Base-by-base conservation (phyloP, 2,888 invertebrate genomes). In the Macrophya annulata region DNA sequence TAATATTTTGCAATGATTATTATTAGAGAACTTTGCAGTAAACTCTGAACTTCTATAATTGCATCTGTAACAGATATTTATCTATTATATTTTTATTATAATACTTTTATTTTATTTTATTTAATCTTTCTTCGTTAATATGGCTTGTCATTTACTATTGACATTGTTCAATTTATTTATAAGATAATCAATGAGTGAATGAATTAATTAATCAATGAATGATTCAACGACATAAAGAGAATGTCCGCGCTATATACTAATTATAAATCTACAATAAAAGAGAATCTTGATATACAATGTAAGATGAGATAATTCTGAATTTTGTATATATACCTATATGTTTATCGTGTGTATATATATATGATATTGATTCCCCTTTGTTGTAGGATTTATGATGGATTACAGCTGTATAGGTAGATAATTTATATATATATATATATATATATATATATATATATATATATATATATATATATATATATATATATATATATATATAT, bases 141-240 rank as follows among this genome's bases (percentile, higher is more conserved):
- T 65, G 81, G 82, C 82, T 45, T 65, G 62, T 65, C 82, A 48
- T 79, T 74, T 77, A 77, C 51, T 81, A 81, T 40, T 59, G 48
- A 55, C 59, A 81, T 51, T 77, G 48, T 48, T 51, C 51, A 40
- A 21, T 40, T 74, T 15, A 40, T 74, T n/a, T 55, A 55, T 55
- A 55, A 21, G 43, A 74, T 40, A 74, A 43, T 40, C 43, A 43
- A 45, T 74, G 45, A 74, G 15, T 37, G 15, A 68, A 37, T 37
- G 15, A 68, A 43, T 40, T n/a, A 43, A 45, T 45, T 17, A 74
- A 10, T 37, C 12, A 68, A 37, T 37, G 10, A 68, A 72, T 72
- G 43, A 55, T 81, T 81, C 10, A 12, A 55, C 81, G 59, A 55
- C 59, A 59, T 62, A 59, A 40, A 82, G 25, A 82, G 76, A 6